A percentile compares a stretch with the other conserved stretches of the same genome.
These are phyloP conservation scores for Myodes glareolus DNA, from an alignment of 2,113 vertebrate genomes.

Conservation along the genomic window DNA sequence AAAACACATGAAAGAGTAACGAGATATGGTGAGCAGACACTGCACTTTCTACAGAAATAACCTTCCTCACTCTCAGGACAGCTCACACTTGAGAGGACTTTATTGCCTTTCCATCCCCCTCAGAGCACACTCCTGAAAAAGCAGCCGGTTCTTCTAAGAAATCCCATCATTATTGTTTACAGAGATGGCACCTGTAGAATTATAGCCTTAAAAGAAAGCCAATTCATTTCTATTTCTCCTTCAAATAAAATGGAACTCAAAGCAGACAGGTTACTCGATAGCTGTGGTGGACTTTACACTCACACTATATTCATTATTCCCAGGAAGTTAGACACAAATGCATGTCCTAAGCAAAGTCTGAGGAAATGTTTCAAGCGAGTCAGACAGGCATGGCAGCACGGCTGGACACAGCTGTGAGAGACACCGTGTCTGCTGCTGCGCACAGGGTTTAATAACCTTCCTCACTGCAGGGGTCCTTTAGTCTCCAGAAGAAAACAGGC, in stretches of 20 bases:
- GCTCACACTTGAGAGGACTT: background rate
- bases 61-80: background rate
- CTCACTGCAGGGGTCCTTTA: background rate
- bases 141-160: background rate
- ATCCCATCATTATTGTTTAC: background rate
- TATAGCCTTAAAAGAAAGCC: background rate
- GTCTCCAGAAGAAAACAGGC: constrained; percentile 34
- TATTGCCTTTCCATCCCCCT: background rate
- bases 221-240: background rate
- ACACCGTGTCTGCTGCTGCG: background rate
- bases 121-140: background rate
- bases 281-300: background rate
- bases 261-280: background rate
- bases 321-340: background rate
- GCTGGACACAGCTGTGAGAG: background rate
- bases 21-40: background rate
- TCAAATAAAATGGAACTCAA: constrained; percentile 6
- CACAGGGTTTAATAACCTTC: background rate
- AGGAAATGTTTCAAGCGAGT: constrained; percentile 20
- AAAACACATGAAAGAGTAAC: background rate
- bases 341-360: background rate
- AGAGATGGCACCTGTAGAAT: background rate
- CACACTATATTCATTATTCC: background rate
- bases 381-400: background rate
- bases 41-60: constrained; percentile 35